Base-by-base conservation (phyloP, 1,140 invertebrate genomes). In the Drosophila parvula region DNA sequence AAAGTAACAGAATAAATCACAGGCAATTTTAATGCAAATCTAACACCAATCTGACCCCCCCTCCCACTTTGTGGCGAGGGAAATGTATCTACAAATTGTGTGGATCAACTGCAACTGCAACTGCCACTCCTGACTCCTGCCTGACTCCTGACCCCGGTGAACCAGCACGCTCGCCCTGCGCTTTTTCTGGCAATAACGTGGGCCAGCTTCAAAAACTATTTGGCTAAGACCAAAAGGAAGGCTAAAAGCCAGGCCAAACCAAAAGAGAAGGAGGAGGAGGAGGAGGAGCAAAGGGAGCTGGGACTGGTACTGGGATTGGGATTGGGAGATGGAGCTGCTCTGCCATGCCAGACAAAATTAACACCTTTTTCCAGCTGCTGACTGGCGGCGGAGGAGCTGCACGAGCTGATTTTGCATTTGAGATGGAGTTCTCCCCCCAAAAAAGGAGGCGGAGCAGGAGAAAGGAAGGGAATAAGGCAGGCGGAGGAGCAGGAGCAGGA, bases 381-480 rank as follows among this genome's bases (percentile, higher is more conserved):
- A 64, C 59, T 64, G 78, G 78, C 32, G 41, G 40, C 32, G 41
- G 40, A 56, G 56, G 45, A 56, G 56, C 45, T 78, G 83, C 82
- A 86, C 82, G 83, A 86, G 79, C 82, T 84, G 84, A 89, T 89
- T 89, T 89, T 89, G 84, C 85, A 89, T 89, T 89, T 74, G 43
- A 78, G 84, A 89, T 89, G 81, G 45, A 59, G 48, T 50, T 50
- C 43, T 32, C 32, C 60, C 44, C 50, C 34, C 14, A 53, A 53
- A 32, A 56, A 57, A 36, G 59, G 12, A 63, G 60, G 16, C 32
- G 40, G 50, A 68, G 44, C 40, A 22, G 40, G 44, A 51, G 53
- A 41, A 47, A 30, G 18, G 32, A 12, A 12, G 27, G 56, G 57
- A 30, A n/a, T 9, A 3, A 5, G 22, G 38, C 14, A 8, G 12